Percentiles rank a stretch among this genome's conserved stretches.
Evolutionary conservation across 2,797 vertebrate species (phyloP).

Genomic region (Ara ararauna): DNA sequence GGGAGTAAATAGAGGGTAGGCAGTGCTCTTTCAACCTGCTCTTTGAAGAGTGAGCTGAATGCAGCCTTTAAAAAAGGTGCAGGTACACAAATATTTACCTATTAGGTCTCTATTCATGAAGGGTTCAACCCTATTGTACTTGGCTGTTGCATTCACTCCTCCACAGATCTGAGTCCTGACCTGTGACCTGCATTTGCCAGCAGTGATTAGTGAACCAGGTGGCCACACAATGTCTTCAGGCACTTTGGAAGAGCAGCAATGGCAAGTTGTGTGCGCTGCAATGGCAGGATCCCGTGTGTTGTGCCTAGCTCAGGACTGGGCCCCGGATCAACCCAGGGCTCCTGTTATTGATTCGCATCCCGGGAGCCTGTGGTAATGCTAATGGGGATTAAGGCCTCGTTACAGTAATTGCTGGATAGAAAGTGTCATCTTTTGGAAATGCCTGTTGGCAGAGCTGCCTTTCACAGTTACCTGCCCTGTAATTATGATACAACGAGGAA

Average conservation of each 20-base stretch:
- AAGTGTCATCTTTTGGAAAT: background rate
- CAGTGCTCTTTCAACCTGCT: constrained; percentile 15
- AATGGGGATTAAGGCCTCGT: background rate
- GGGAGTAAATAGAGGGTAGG: constrained; percentile 47
- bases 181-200: background rate
- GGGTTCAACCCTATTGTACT: background rate
- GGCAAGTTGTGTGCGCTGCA: background rate
- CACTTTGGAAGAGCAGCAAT: fast-evolving
- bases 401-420: background rate
- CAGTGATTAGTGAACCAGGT: background rate
- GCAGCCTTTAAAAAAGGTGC: constrained; percentile 4
- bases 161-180: background rate
- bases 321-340: background rate
- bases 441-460: background rate
- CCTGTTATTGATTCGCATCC: background rate
- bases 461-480: background rate
- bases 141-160: background rate
- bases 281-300: background rate
- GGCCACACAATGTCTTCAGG: fast-evolving
- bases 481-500: constrained; percentile 5
- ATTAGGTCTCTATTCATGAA: background rate
- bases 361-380: background rate
- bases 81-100: constrained; percentile 64
- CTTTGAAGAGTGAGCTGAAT: constrained; percentile 26
- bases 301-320: background rate